Base-by-base conservation (phyloP, 2,113 vertebrate genomes). In the Ictalurus furcatus region DNA sequence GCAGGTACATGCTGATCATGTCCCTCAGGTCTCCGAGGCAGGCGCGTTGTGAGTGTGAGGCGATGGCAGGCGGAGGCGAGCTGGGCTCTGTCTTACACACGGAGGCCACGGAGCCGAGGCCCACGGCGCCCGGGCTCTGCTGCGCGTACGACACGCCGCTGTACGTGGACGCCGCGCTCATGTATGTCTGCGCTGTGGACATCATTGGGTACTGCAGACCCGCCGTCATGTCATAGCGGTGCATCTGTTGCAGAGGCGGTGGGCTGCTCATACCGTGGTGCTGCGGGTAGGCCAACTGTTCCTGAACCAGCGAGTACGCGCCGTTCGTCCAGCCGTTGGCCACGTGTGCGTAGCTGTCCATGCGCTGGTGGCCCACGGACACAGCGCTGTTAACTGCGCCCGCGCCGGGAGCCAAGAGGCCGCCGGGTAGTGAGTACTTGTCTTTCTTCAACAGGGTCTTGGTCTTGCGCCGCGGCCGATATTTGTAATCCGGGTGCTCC, bases 1-100 rank as follows among this genome's bases (percentile, higher is more conserved):
- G 98, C 93, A 99, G 97, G 93, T 99, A 99, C 98, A 99, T 99
- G 96, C 98, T 99, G 94, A 99, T 99, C 98, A 99, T 99, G 93
- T 99, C 98, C 96, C 98, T 95, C 96, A 99, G 96, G 94, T 99
- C 98, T 84, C 98, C 98, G 93, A 99, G 95, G 92, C 98, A 99
- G 89, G 98, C 98, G 90, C 98, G 95, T 95, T 99, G 98, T 67
- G 98, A 98, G 95, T 99, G 98, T 85, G 98, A 98, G 16, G 97
- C 93, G 94, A 99, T 97, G 93, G 98, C 97, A 61, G 97, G 98
- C 11, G 98, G 98, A 65, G 97, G 97, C 0, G 98, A 99, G 94
- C 98, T 99, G 85, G 98, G 97, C 94, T 99, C 98, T 6, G 97
- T 97, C 94, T 99, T 99, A 92, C 98, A 98, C 92, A 98, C 97